These are phyloP conservation scores for Microcebus tavaratra DNA, from an alignment of 2,113 vertebrate species.

Conservation along the genomic window DNA sequence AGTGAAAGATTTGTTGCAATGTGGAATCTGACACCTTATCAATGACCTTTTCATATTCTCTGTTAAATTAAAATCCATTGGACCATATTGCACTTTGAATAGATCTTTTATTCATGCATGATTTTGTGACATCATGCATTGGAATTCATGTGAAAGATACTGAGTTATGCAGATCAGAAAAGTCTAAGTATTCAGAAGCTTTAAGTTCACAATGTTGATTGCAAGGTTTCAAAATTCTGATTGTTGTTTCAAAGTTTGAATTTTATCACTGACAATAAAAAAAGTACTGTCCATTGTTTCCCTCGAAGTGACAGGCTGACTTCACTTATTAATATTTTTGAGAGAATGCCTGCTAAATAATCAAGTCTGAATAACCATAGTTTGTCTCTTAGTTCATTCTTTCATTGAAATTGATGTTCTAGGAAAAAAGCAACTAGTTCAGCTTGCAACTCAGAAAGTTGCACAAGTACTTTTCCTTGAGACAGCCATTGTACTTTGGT, in stretches of 20 bases:
- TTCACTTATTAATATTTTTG: slow-evolving; percentile 28
- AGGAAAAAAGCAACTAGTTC: slow-evolving; percentile 27
- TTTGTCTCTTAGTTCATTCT: slow-evolving; percentile 40
- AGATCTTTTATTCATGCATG: slow-evolving; percentile 29
- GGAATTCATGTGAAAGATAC: slow-evolving; percentile 23
- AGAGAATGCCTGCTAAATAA: slow-evolving; percentile 14
- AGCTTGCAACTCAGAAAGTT: neutral
- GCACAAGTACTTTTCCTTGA: slow-evolving; percentile 41
- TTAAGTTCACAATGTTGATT: neutral
- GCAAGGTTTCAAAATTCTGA: slow-evolving; percentile 21
- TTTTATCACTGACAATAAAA: slow-evolving; percentile 35
- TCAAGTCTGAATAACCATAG: neutral
- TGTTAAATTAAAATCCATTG: slow-evolving; percentile 21
- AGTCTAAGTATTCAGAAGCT: slow-evolving; percentile 5
- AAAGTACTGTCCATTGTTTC: neutral
- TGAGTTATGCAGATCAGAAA: neutral
- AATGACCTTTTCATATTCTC: neutral
- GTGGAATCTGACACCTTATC: neutral
- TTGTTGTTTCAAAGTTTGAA: slow-evolving; percentile 18
- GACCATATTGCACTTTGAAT: neutral
- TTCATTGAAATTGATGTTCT: slow-evolving; percentile 34
- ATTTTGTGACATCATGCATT: slow-evolving; percentile 12
- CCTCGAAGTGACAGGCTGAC: neutral
- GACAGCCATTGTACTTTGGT: neutral
- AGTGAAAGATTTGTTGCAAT: neutral